These are phyloP conservation scores for Stratiolaelaps scimitus DNA, from an alignment of 1,140 invertebrate species.

Conservation along the genomic window DNA sequence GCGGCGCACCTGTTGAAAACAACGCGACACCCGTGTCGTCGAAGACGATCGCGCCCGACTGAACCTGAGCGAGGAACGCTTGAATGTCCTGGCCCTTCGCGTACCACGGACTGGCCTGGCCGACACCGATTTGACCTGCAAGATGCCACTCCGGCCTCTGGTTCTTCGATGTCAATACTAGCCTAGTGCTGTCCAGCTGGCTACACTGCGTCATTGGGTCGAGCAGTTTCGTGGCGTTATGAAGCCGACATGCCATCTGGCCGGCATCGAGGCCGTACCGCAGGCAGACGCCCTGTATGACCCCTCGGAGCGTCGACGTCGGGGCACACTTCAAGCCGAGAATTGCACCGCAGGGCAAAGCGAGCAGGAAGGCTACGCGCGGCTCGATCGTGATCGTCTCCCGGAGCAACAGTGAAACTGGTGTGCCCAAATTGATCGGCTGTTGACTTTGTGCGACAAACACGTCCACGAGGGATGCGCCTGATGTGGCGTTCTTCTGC, in stretches of 20 bases:
- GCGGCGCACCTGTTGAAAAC: neutral
- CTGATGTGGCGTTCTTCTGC: constrained; percentile 10
- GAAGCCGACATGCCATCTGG: constrained; percentile 14
- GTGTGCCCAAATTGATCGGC: constrained; percentile 7
- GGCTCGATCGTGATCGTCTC: constrained; percentile 20
- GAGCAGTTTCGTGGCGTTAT: constrained; percentile 14
- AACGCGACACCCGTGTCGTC: constrained; percentile 2
- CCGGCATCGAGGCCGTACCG: constrained; percentile 21
- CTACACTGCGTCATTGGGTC: constrained; percentile 13
- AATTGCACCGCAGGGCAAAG: neutral
- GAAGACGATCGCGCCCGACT: constrained; percentile 17
- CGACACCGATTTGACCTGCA: neutral
- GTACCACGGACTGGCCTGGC: constrained; percentile 19
- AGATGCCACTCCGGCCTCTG: neutral
- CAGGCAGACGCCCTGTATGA: neutral
- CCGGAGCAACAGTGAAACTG: neutral
- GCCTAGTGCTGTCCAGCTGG: neutral
- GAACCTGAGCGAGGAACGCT: neutral
- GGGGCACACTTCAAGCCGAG: constrained; percentile 4
- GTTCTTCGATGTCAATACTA: constrained; percentile 14
- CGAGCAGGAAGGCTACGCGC: constrained; percentile 2
- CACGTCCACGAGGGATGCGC: constrained; percentile 7
- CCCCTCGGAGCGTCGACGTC: neutral
- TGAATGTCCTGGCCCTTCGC: constrained; percentile 7
- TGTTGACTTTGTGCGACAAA: constrained; percentile 24